A percentile compares a stretch with the other conserved stretches of the same genome.
Conservation (phyloP, 2,797 vertebrate genomes). For the Anolis apletophallus region DNA sequence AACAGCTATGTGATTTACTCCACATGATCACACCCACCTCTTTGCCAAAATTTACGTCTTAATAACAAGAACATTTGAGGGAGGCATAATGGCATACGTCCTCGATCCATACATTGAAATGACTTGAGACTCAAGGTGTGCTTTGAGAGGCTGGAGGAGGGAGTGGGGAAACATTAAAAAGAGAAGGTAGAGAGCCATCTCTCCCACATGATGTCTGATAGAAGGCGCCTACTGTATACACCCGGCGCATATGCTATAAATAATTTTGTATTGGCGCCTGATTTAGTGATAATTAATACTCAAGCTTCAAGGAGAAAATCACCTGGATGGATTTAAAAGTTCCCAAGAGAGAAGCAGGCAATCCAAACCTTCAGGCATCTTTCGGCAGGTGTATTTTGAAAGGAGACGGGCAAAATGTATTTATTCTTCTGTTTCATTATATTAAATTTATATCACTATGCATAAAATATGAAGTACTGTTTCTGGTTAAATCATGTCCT, state of each 20-base stretch:
- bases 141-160: not conserved
- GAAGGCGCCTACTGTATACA: not conserved
- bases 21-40: conserved; percentile 11
- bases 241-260: not conserved
- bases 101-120: conserved; percentile 7
- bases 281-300: conserved; percentile 4
- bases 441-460: not conserved
- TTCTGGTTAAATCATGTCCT: not conserved
- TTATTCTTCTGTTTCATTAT: not conserved
- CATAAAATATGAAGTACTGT: not conserved
- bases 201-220: not conserved
- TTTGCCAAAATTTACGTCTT: conserved; percentile 12
- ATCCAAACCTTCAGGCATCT: not conserved
- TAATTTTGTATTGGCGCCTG: not conserved
- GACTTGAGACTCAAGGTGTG: not conserved
- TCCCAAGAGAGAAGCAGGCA: not conserved
- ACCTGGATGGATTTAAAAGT: not conserved
- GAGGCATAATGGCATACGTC: conserved; percentile 28
- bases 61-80: conserved; percentile 36
- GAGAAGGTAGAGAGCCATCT: not conserved
- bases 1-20: conserved; percentile 15
- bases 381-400: not conserved
- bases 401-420: not conserved
- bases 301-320: not conserved
- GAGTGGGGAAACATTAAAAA: not conserved